Base-by-base conservation (phyloP, 2,888 invertebrate genomes). In the Phrixothrix hirtus region DNA sequence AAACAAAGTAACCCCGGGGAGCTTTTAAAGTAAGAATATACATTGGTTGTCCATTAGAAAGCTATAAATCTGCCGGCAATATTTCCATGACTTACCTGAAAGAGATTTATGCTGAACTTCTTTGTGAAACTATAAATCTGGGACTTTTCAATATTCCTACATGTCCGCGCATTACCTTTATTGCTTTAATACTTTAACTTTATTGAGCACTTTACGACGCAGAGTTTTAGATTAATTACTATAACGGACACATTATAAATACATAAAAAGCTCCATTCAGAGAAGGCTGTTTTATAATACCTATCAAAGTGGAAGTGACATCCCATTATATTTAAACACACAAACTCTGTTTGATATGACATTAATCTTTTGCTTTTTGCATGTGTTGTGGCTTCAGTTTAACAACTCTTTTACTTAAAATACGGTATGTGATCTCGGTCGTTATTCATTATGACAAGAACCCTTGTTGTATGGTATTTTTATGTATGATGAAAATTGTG, bases 31-130 rank as follows among this genome's bases (percentile, higher is more conserved):
- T 47, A 58, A 55, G 59, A 56, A 62, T 61, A 62, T 65, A 61
- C 63, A 58, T 57, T 52, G 48, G 58, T 55, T 62, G 65, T 67
- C 67, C 63, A 67, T 67, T 67, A 67, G 62, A 63, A 62, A 60
- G 67, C 64, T 63, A 63, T 67, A 67, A 67, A 67, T 67, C 64
- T 64, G 61, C 58, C 47, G 46, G 62, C 63, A 63, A 63, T 65
- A 65, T 64, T 66, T 65, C 60, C 61, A 63, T 60, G 63, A 62
- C 64, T 54, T 64, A 64, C 63, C 61, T 63, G 61, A 54, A 49
- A 49, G 55, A 67, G 67, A 65, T 67, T 67, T 67, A 67, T 67
- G 46, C 52, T 51, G 57, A 55, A 54, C 64, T 63, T 57, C 59
- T 62, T 61, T 59, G 47, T 51, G 48, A 57, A 53, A 60, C 61